A percentile compares a stretch with the other conserved stretches of the same genome.
Conservation (phyloP, 2,888 invertebrate genomes). For the Heterodera filipjevi region DNA sequence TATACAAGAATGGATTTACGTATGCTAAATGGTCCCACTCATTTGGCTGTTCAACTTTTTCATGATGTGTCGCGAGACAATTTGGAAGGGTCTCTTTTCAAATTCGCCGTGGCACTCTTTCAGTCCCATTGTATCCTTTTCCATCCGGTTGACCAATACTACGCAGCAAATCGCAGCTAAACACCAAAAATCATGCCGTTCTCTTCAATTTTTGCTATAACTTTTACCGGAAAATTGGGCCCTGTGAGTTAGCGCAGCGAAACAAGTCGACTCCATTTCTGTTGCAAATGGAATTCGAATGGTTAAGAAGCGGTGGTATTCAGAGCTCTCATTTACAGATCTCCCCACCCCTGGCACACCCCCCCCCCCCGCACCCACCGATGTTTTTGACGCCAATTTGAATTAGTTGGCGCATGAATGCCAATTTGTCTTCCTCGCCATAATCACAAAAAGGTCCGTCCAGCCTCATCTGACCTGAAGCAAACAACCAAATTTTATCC, state of each 20-base stretch:
- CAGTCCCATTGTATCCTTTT: slow-evolving; percentile 83
- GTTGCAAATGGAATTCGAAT: neutral
- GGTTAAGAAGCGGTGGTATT: too few relatives aligned
- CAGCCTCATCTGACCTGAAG: slow-evolving; percentile 84
- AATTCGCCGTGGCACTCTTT: slow-evolving; percentile 55
- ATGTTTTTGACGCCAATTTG: slow-evolving; percentile 84
- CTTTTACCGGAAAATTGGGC: slow-evolving; percentile 68
- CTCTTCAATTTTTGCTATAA: too few relatives aligned
- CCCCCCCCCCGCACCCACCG: slow-evolving; percentile 66
- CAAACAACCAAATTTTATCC: neutral
- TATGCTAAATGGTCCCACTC: too few relatives aligned
- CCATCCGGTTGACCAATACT: slow-evolving; percentile 84
- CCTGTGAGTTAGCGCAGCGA: slow-evolving; percentile 88
- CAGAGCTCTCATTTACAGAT: too few relatives aligned
- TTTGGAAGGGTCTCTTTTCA: slow-evolving; percentile 58
- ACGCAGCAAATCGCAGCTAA: slow-evolving; percentile 88
- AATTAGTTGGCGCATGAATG: slow-evolving; percentile 77
- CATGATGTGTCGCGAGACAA: slow-evolving; percentile 55
- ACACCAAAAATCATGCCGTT: neutral
- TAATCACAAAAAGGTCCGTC: slow-evolving; percentile 97
- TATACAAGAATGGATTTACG: too few relatives aligned
- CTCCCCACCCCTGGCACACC: too few relatives aligned
- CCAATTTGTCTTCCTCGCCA: slow-evolving; percentile 84
- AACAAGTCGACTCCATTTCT: slow-evolving; percentile 84
- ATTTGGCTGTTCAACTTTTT: slow-evolving; percentile 30